Percentiles rank a stretch among this genome's conserved stretches.
These are phyloP conservation scores for Xestia xanthographa DNA, from an alignment of 2,888 invertebrate genomes.

Conservation along the genomic window DNA sequence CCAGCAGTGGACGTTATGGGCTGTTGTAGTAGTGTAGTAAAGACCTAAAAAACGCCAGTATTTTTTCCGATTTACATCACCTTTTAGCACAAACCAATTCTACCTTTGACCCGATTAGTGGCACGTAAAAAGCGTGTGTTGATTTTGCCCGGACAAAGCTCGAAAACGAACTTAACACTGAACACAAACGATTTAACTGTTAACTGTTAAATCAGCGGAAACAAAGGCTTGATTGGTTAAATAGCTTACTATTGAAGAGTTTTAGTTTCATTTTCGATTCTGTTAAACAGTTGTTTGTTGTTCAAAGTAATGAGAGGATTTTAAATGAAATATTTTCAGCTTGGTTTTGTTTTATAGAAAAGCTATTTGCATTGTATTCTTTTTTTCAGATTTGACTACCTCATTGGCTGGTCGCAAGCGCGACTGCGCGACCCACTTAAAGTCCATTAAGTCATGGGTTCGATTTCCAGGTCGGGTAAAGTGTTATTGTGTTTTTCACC, in stretches of 20 bases:
- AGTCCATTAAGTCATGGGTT: background rate
- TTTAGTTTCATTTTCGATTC: slow-evolving; percentile 35
- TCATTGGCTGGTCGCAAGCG: background rate
- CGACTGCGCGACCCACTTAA: no score
- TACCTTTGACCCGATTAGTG: slow-evolving; percentile 60
- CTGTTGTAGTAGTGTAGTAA: no score
- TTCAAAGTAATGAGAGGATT: slow-evolving; percentile 7
- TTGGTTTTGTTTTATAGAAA: background rate
- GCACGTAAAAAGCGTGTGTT: slow-evolving; percentile 62
- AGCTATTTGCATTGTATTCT: background rate
- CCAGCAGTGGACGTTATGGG: no score
- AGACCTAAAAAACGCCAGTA: no score
- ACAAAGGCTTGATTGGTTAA: slow-evolving; percentile 63
- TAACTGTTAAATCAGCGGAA: slow-evolving; percentile 61
- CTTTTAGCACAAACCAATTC: slow-evolving; percentile 24
- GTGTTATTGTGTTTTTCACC: background rate
- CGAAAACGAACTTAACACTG: slow-evolving; percentile 55
- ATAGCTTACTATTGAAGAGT: slow-evolving; percentile 42
- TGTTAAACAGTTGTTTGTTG: slow-evolving; percentile 12
- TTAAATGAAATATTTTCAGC: background rate
- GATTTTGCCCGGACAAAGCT: slow-evolving; percentile 63
- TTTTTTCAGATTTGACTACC: background rate
- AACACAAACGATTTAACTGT: slow-evolving; percentile 62
- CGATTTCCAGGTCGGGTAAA: background rate
- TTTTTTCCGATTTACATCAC: slow-evolving; percentile 28